These are phyloP conservation scores for Acanthopleura granulata DNA, from an alignment of 2,888 invertebrate genomes.

Conservation along the genomic window DNA sequence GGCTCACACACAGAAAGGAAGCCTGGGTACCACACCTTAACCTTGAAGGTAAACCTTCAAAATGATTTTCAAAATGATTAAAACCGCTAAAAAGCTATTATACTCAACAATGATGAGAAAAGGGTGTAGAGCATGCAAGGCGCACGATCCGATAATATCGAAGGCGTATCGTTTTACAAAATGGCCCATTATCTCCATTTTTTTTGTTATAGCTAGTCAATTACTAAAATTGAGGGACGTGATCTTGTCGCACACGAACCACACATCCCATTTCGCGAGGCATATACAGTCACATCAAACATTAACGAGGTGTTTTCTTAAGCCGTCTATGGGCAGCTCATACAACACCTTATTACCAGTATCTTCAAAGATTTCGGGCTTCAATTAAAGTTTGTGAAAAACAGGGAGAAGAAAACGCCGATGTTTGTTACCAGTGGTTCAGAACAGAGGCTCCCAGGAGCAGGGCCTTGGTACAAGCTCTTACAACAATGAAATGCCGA, in stretches of 20 bases:
- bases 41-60: too few relatives aligned
- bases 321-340: not conserved
- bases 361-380: constrained; percentile 5
- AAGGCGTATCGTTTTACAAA: not conserved
- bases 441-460: not conserved
- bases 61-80: too few relatives aligned
- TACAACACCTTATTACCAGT: not conserved
- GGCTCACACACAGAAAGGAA: too few relatives aligned
- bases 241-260: too few relatives aligned
- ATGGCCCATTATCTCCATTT: not conserved
- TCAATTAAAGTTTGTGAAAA: not conserved
- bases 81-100: too few relatives aligned
- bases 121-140: not conserved
- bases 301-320: constrained; percentile 4
- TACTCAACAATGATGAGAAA: too few relatives aligned
- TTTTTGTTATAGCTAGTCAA: not conserved
- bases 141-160: constrained; percentile 7
- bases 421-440: not conserved
- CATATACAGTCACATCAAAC: not conserved
- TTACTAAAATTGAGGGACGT: not conserved
- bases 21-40: too few relatives aligned
- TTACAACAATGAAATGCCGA: too few relatives aligned
- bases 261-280: not conserved
- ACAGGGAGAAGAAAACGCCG: not conserved
- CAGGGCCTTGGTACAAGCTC: not conserved